Conservation (phyloP, 2,797 vertebrate genomes). For the Centropyge bicolor region DNA sequence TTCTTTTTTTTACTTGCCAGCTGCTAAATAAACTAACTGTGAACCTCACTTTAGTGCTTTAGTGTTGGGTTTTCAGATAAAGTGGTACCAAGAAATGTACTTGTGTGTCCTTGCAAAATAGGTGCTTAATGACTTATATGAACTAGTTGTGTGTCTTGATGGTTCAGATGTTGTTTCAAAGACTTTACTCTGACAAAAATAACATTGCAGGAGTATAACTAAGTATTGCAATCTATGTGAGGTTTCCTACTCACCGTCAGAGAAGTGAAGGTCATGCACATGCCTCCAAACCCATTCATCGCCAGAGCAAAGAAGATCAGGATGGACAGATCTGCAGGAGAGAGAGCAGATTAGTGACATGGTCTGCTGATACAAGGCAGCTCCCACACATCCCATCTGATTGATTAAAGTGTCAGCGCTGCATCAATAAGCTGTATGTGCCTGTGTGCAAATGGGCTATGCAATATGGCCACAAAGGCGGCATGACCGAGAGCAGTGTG, state of each 20-base stretch:
- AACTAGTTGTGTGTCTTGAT: neutral
- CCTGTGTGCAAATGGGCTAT: neutral
- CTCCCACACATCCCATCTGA: neutral
- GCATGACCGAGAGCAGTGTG: neutral
- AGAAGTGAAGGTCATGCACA: slow-evolving; percentile 99
- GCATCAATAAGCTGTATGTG: neutral
- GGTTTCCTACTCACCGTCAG: slow-evolving; percentile 90
- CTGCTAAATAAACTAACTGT: neutral
- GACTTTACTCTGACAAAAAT: no score
- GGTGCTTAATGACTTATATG: neutral
- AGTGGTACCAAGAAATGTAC: neutral
- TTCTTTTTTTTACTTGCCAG: neutral
- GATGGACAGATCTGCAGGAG: slow-evolving; percentile 91
- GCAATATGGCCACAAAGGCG: neutral
- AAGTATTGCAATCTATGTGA: neutral
- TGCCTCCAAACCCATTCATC: slow-evolving; percentile 97
- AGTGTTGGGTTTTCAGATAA: neutral
- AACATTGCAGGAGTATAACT: no score
- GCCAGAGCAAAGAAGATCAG: slow-evolving; percentile 97
- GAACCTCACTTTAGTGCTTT: neutral
- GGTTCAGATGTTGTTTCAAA: neutral
- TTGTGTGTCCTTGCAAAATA: neutral
- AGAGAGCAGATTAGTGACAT: slow-evolving; percentile 9
- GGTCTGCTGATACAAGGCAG: slow-evolving; percentile 4
- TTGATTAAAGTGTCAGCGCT: slow-evolving; percentile 9